phyloP scores from a whole-genome alignment of 1,140 invertebrate species.

The Eumaeus atala region DNA sequence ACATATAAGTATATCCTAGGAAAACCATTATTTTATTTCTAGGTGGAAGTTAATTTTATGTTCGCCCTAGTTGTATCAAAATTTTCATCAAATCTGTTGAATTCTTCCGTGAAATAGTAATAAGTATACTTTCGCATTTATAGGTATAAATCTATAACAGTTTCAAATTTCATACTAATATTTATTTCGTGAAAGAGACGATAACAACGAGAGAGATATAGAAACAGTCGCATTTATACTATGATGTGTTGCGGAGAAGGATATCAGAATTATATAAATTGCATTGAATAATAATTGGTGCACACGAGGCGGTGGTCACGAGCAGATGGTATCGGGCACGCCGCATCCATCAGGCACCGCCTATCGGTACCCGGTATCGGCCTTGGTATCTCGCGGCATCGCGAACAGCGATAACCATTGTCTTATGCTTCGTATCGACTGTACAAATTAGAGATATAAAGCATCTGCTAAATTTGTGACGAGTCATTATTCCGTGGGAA shows the following conservation, averaged over 20 bases:
- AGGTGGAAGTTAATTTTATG: no score
- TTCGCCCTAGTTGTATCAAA: no score
- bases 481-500: conserved; percentile 68
- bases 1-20: no score
- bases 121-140: no score
- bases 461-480: conserved; percentile 49
- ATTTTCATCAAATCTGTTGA: no score
- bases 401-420: conserved; percentile 60
- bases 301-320: conserved; percentile 53
- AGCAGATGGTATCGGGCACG: conserved; percentile 65
- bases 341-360: conserved; percentile 56
- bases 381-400: conserved; percentile 21
- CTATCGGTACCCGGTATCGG: neutral
- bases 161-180: no score
- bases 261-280: conserved; percentile 32
- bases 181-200: no score
- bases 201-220: no score
- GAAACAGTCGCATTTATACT: conserved; percentile 9
- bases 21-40: no score
- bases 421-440: conserved; percentile 53
- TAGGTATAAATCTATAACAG: no score
- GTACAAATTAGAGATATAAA: conserved; percentile 55
- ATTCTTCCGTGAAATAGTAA: no score
- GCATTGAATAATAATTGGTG: conserved; percentile 68
- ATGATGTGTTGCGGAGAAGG: conserved; percentile 33